These are phyloP conservation scores for Taxidea taxus DNA, from an alignment of 2,113 vertebrate genomes.

Conservation along the genomic window DNA sequence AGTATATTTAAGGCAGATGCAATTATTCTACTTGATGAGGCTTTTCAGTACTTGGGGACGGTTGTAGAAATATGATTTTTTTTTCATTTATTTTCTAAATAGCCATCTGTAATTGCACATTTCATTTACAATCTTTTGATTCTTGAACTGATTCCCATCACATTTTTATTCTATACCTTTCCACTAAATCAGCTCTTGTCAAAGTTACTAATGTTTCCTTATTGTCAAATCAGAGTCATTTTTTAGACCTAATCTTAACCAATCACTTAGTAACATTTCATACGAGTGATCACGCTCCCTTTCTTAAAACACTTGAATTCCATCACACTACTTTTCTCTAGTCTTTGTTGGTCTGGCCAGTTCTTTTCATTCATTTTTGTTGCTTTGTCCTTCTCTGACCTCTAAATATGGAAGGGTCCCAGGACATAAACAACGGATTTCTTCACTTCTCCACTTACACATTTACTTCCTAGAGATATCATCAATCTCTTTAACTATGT, in stretches of 20 bases:
- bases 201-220: background rate
- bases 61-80: background rate
- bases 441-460: background rate
- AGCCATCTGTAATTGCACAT: background rate
- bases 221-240: background rate
- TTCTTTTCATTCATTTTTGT: background rate
- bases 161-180: background rate
- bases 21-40: background rate
- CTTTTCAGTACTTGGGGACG: background rate
- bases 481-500: background rate
- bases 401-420: background rate
- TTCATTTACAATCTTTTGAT: background rate
- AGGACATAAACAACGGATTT: background rate
- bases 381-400: background rate
- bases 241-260: background rate
- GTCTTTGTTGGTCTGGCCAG: background rate
- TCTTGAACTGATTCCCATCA: background rate
- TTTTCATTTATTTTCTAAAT: slow-evolving; percentile 15
- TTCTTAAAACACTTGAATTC: background rate
- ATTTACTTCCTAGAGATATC: background rate
- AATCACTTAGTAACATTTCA: background rate
- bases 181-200: background rate
- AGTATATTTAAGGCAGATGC: background rate
- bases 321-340: background rate
- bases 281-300: background rate